A percentile compares a stretch with the other conserved stretches of the same genome.
Evolutionary conservation across 1,140 invertebrate genomes (phyloP).

Genomic region (Apis laboriosa): DNA sequence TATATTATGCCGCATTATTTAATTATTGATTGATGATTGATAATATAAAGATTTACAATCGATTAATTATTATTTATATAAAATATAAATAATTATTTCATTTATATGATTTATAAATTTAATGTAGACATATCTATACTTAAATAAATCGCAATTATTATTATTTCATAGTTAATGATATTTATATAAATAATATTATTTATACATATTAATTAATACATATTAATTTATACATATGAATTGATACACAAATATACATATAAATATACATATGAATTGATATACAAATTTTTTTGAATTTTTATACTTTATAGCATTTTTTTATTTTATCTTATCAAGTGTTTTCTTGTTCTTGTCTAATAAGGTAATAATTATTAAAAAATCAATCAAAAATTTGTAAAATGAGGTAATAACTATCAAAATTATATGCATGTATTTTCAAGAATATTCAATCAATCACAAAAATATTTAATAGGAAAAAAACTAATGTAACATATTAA

Average conservation of each 20-base stretch:
- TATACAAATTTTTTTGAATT: neutral
- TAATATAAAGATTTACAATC: neutral
- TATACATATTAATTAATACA: neutral
- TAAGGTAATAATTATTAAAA: too few species aligned
- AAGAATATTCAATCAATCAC: constrained; percentile 52
- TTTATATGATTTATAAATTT: neutral
- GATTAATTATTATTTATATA: neutral
- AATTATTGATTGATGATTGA: constrained; percentile 19
- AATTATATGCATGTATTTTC: constrained; percentile 27
- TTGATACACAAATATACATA: too few species aligned
- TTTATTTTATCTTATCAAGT: neutral
- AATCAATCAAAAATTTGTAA: neutral
- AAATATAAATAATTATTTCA: neutral
- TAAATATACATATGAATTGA: too few species aligned
- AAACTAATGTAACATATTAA: neutral
- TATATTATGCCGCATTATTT: neutral
- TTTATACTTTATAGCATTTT: neutral
- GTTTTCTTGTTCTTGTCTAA: neutral
- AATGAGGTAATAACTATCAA: neutral
- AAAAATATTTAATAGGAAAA: constrained; percentile 24
- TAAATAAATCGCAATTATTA: neutral
- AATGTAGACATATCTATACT: neutral
- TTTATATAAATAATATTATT: neutral
- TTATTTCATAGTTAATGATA: neutral
- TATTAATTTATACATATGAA: too few species aligned